A percentile compares a stretch with the other conserved stretches of the same genome.
Evolutionary conservation across 1,140 invertebrate species (phyloP).

Genomic region (Drosophila nebulosa): DNA sequence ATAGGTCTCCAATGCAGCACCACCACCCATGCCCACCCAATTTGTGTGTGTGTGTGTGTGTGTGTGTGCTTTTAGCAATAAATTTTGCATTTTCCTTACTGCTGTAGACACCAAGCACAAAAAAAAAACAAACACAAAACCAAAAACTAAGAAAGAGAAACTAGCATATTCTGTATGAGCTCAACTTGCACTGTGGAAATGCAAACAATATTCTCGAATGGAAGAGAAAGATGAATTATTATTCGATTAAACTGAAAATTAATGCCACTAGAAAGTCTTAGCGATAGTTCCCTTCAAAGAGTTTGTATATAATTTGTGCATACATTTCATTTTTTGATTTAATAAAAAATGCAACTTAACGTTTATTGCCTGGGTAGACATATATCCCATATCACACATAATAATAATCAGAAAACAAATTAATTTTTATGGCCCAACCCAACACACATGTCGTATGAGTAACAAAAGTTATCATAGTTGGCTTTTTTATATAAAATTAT

Average conservation of each 20-base stretch:
- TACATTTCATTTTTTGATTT: no score
- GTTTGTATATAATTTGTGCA: no score
- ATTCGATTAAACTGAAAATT: background rate
- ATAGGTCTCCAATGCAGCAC: slow-evolving; percentile 12
- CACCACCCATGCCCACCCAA: slow-evolving; percentile 17
- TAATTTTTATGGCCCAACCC: no score
- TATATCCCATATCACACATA: no score
- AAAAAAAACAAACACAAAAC: background rate
- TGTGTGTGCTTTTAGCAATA: slow-evolving; percentile 61
- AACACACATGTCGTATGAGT: no score
- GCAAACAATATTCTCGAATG: background rate
- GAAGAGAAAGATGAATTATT: background rate
- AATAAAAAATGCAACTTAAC: no score
- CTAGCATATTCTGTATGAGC: slow-evolving; percentile 12
- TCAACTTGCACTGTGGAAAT: background rate
- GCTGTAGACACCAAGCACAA: slow-evolving; percentile 38
- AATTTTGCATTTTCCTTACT: slow-evolving; percentile 75
- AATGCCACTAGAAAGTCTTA: background rate
- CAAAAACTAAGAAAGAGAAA: background rate
- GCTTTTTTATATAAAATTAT: no score
- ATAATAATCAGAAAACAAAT: no score
- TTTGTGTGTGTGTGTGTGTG: slow-evolving; percentile 25
- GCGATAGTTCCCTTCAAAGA: no score
- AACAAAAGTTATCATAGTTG: no score
- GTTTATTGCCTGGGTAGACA: no score